A percentile compares a stretch with the other conserved stretches of the same genome.
These are phyloP conservation scores for Drosophila bifasciata DNA, from an alignment of 1,140 invertebrate genomes.

Conservation along the genomic window DNA sequence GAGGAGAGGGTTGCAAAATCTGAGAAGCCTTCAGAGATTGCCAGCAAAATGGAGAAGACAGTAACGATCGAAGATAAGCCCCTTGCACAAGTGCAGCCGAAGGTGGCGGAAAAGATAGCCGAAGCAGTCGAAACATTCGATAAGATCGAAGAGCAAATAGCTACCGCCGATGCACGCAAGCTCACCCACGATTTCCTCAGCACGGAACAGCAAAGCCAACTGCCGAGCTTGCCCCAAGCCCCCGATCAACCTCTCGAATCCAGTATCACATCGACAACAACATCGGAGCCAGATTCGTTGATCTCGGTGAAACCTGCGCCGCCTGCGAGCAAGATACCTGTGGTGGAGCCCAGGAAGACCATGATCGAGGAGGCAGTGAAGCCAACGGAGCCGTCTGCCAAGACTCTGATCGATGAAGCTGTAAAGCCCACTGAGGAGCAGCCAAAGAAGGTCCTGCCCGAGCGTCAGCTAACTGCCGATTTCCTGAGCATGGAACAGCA, in stretches of 20 bases:
- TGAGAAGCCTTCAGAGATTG: constrained; percentile 46
- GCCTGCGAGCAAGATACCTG: constrained; percentile 63
- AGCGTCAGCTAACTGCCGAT: constrained; percentile 66
- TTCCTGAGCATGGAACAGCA: constrained; percentile 73
- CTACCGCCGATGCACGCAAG: constrained; percentile 49
- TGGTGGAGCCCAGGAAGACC: constrained; percentile 49
- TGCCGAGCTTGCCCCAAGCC: constrained; percentile 40
- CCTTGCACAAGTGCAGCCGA: not conserved
- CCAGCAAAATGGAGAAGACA: constrained; percentile 32
- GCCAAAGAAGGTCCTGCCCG: constrained; percentile 18
- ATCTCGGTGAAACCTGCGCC: constrained; percentile 49
- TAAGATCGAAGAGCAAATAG: constrained; percentile 65
- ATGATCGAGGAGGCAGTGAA: constrained; percentile 41
- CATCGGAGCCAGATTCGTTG: constrained; percentile 58
- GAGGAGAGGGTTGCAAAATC: constrained; percentile 58
- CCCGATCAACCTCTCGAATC: constrained; percentile 42
- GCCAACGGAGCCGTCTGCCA: not conserved
- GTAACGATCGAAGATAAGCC: constrained; percentile 10
- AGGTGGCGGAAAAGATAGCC: constrained; percentile 60
- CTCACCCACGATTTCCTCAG: constrained; percentile 71
- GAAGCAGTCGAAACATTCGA: constrained; percentile 62
- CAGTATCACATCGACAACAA: constrained; percentile 52
- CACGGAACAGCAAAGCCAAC: constrained; percentile 73
- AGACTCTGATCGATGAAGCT: constrained; percentile 2
- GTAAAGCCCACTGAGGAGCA: constrained; percentile 29